A percentile compares a stretch with the other conserved stretches of the same genome.
phyloP scores from a whole-genome alignment of 2,113 vertebrate species.

The Chrysochloris asiatica region DNA sequence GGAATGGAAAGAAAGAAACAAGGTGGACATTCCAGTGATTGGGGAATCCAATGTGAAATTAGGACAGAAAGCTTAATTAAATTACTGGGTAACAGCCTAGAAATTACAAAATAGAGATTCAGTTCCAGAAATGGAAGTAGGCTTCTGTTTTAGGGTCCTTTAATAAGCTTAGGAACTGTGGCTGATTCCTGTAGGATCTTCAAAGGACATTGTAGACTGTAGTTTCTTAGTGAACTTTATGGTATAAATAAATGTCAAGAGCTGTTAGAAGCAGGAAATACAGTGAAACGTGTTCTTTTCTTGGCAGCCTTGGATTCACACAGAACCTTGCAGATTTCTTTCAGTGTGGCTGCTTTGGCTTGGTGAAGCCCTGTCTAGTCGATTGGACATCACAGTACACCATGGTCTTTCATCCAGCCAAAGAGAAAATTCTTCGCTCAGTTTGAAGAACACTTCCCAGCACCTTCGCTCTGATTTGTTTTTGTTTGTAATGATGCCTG shows the following conservation, averaged over 20 bases:
- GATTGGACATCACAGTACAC: constrained; percentile 95
- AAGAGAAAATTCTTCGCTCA: constrained; percentile 85
- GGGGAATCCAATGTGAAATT: background rate
- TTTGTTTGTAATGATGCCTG: constrained; percentile 44
- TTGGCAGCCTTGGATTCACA: constrained; percentile 88
- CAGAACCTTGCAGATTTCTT: constrained; percentile 96
- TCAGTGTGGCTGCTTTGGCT: constrained; percentile 92
- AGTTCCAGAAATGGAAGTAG: background rate
- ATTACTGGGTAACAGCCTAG: background rate
- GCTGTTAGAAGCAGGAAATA: background rate
- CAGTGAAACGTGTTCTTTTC: constrained; percentile 61
- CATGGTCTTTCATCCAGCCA: constrained; percentile 81
- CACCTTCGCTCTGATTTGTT: constrained; percentile 40
- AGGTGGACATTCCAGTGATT: background rate
- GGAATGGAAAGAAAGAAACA: background rate
- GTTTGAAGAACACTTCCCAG: constrained; percentile 84
- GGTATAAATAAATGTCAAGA: background rate
- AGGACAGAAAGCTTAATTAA: background rate
- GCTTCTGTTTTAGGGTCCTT: background rate
- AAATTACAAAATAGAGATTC: background rate
- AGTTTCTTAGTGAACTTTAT: background rate
- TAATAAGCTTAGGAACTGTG: background rate
- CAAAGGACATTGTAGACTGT: background rate
- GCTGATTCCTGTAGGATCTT: background rate
- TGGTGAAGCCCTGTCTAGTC: constrained; percentile 88